Conservation (phyloP, 2,888 invertebrate genomes). For the Agrilus mali region DNA sequence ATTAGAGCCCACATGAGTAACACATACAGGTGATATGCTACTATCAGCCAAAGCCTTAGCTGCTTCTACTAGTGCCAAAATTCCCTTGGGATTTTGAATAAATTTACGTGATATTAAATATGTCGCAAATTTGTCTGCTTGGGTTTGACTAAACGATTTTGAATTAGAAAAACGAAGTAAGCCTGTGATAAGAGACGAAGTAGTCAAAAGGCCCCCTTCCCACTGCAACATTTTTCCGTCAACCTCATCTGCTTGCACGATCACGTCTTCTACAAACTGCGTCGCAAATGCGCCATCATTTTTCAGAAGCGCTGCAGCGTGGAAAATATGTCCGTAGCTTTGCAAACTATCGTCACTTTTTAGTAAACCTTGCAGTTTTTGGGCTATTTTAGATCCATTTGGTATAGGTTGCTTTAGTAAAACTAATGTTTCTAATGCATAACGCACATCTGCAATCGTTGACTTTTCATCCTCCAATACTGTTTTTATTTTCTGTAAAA, state of each 20-base stretch:
- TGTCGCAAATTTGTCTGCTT: constrained; percentile 78
- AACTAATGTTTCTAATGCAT: constrained; percentile 57
- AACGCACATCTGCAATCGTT: constrained; percentile 57
- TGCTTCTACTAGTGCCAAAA: constrained; percentile 67
- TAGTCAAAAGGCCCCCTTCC: constrained; percentile 79
- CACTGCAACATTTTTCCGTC: constrained; percentile 81
- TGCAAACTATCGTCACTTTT: constrained; percentile 68
- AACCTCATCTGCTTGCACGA: constrained; percentile 91
- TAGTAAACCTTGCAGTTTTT: constrained; percentile 59
- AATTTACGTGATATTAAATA: constrained; percentile 83
- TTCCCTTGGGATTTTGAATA: constrained; percentile 76
- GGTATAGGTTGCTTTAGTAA: constrained; percentile 52
- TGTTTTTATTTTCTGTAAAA: constrained; percentile 37
- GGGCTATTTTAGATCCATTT: constrained; percentile 55
- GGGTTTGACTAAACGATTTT: constrained; percentile 59
- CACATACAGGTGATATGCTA: constrained; percentile 67
- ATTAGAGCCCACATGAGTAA: constrained; percentile 65
- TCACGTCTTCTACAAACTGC: constrained; percentile 79
- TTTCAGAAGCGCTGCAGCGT: constrained; percentile 63
- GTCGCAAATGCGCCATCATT: constrained; percentile 52
- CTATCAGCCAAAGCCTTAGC: constrained; percentile 40
- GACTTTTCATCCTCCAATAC: constrained; percentile 53
- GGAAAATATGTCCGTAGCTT: constrained; percentile 76
- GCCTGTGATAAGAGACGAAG: constrained; percentile 49
- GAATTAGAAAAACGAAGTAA: constrained; percentile 40